A percentile compares a stretch with the other conserved stretches of the same genome.
Evolutionary conservation across 2,888 invertebrate genomes (phyloP).

Genomic region (Metellina segmentata): DNA sequence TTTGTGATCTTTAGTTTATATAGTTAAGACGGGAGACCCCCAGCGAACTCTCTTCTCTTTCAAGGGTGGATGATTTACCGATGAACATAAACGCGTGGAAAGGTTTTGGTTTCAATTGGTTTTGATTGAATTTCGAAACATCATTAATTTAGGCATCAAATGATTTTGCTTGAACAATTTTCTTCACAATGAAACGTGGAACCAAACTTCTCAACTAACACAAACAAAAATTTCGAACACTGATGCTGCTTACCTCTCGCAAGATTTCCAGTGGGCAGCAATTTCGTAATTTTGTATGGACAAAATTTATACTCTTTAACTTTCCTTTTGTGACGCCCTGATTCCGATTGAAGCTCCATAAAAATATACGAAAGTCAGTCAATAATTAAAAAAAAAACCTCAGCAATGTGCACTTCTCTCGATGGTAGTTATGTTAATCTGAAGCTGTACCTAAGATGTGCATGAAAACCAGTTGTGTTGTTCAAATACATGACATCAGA

Average conservation of each 20-base stretch:
- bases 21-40: too few species aligned
- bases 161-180: background rate
- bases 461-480: conserved; percentile 27
- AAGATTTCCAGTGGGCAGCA: conserved; percentile 41
- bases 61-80: too few species aligned
- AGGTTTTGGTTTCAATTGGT: too few species aligned
- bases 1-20: too few species aligned
- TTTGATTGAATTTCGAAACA: background rate
- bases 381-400: background rate
- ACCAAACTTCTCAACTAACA: background rate
- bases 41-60: too few species aligned
- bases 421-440: background rate
- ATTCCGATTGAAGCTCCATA: conserved; percentile 15
- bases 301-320: conserved; percentile 44
- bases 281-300: conserved; percentile 47
- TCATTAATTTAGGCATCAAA: background rate
- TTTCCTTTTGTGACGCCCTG: conserved; percentile 11
- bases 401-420: background rate
- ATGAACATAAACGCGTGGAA: too few species aligned
- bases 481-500: conserved; percentile 27
- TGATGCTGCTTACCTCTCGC: conserved; percentile 11
- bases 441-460: background rate
- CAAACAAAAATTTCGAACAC: background rate
- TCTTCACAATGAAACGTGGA: background rate
- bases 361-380: background rate